phyloP scores from a whole-genome alignment of 2,888 invertebrate genomes.

The Nysson spinosus region DNA sequence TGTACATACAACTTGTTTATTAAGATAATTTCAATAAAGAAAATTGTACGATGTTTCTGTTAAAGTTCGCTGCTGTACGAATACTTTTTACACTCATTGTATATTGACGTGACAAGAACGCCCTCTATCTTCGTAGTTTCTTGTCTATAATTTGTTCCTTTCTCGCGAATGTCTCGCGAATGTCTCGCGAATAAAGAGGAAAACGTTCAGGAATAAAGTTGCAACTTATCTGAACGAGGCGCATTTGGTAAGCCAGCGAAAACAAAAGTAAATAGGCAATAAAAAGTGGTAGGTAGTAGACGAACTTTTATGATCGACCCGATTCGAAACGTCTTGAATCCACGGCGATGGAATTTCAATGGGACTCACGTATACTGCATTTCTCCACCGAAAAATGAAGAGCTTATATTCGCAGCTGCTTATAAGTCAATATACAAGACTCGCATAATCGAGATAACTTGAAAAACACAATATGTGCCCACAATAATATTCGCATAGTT shows the following conservation, averaged over 20 bases:
- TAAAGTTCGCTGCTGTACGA: too few species aligned
- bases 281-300: background rate
- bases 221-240: background rate
- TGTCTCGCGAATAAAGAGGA: background rate
- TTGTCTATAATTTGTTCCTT: background rate
- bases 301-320: background rate
- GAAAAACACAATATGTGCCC: constrained; percentile 3
- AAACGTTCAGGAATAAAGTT: background rate
- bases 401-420: constrained; percentile 5
- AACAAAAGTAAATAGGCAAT: background rate
- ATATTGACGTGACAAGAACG: too few species aligned
- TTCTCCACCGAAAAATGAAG: constrained; percentile 3
- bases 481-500: background rate
- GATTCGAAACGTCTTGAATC: background rate
- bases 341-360: constrained; percentile 11
- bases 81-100: too few species aligned
- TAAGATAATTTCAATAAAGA: too few species aligned
- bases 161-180: too few species aligned
- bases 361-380: constrained; percentile 3
- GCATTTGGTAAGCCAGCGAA: background rate
- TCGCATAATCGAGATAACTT: constrained; percentile 22
- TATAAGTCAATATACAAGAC: constrained; percentile 11
- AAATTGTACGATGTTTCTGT: too few species aligned
- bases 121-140: background rate
- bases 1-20: too few species aligned